Conservation (phyloP, 1,140 invertebrate genomes). For the Meloidogyne exigua region DNA sequence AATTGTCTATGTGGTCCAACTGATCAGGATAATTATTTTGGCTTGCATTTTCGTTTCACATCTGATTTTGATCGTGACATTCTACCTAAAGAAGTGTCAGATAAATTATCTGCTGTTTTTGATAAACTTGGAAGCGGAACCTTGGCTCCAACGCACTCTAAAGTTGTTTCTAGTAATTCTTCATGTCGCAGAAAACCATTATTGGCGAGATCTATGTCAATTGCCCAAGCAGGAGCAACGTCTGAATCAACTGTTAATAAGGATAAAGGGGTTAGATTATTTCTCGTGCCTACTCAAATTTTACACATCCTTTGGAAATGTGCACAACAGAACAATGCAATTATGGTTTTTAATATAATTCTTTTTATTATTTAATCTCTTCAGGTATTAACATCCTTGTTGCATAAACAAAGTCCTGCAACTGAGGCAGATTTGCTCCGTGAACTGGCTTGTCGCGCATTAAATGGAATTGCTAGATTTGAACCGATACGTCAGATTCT, state of each 20-base stretch:
- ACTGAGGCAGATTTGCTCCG: constrained; percentile 93
- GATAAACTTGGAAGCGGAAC: background rate
- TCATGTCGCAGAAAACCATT: background rate
- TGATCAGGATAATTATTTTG: constrained; percentile 26
- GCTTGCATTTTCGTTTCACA: constrained; percentile 22
- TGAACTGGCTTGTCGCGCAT: constrained; percentile 73
- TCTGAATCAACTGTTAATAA: background rate
- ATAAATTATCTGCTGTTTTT: constrained; percentile 4
- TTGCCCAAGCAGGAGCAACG: background rate
- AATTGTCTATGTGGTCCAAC: constrained; percentile 50
- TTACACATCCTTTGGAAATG: constrained; percentile 40
- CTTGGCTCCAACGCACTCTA: background rate
- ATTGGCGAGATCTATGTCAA: background rate
- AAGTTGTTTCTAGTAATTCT: background rate
- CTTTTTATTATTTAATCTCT: constrained; percentile 12
- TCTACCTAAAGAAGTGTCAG: constrained; percentile 10
- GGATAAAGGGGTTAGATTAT: constrained; percentile 12
- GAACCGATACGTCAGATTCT: constrained; percentile 90
- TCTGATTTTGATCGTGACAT: constrained; percentile 15
- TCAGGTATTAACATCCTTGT: constrained; percentile 34
- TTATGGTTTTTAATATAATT: constrained; percentile 35
- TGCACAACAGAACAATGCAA: constrained; percentile 48
- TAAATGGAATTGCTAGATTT: constrained; percentile 84
- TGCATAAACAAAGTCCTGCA: constrained; percentile 70
- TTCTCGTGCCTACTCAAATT: constrained; percentile 26